phyloP scores from a whole-genome alignment of 2,113 vertebrate species.

The Tetraodon nigroviridis region DNA sequence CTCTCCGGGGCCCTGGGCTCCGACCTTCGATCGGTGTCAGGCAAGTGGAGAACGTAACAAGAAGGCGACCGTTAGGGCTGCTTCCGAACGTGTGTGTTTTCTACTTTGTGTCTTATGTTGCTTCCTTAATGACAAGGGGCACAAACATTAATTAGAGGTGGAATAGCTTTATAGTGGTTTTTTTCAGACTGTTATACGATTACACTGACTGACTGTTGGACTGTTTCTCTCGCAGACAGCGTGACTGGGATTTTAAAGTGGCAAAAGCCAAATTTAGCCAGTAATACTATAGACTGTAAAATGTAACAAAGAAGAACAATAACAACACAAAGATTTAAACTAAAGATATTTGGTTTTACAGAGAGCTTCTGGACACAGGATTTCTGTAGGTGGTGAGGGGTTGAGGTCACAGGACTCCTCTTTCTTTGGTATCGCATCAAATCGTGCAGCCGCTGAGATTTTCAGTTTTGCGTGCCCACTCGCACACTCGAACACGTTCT shows the following conservation, averaged over 20 bases:
- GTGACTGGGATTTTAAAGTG: slow-evolving; percentile 30
- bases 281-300: slow-evolving; percentile 62
- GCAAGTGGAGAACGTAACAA: too few species aligned
- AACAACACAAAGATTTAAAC: slow-evolving; percentile 15
- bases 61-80: too few species aligned
- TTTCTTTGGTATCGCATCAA: too few species aligned
- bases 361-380: slow-evolving; percentile 15
- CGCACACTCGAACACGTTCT: too few species aligned
- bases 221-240: slow-evolving; percentile 20
- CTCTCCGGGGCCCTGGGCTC: too few species aligned
- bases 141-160: slow-evolving; percentile 32
- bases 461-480: too few species aligned
- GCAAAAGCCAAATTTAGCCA: slow-evolving; percentile 29
- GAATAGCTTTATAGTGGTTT: slow-evolving; percentile 51
- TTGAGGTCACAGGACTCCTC: too few species aligned
- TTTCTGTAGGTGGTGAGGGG: too few species aligned
- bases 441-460: too few species aligned
- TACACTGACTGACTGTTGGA: slow-evolving; percentile 33
- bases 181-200: slow-evolving; percentile 50
- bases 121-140: slow-evolving; percentile 8
- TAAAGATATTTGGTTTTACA: slow-evolving; percentile 15
- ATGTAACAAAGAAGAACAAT: slow-evolving; percentile 32
- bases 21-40: not conserved
- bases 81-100: slow-evolving; percentile 8
- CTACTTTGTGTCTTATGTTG: slow-evolving; percentile 39